These are phyloP conservation scores for Actenoides lindsayi DNA, from an alignment of 2,113 vertebrate genomes.

Conservation along the genomic window DNA sequence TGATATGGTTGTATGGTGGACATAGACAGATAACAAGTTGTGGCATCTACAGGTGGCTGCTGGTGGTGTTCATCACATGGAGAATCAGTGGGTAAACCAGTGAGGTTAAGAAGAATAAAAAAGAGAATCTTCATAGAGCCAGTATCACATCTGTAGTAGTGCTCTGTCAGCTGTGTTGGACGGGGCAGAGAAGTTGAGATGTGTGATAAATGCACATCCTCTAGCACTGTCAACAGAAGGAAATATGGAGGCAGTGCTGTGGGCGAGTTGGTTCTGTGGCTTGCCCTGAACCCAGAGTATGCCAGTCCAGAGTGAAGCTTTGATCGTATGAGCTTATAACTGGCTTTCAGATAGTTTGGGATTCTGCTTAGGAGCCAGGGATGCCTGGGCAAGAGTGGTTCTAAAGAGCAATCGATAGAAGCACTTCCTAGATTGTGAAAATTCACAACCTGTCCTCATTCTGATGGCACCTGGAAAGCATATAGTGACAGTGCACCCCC, in stretches of 20 bases:
- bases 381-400: not conserved
- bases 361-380: not conserved
- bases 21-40: not conserved
- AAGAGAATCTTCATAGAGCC: not conserved
- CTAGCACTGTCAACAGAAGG: not conserved
- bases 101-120: not conserved
- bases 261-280: not conserved
- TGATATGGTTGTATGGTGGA: not conserved
- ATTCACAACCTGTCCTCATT: not conserved
- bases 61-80: not conserved
- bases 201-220: not conserved
- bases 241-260: not conserved
- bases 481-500: not conserved
- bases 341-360: not conserved
- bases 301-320: not conserved
- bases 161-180: not conserved
- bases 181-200: not conserved
- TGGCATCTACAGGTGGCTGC: not conserved
- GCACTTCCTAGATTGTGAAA: not conserved
- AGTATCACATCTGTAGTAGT: not conserved
- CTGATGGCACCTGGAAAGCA: not conserved
- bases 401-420: not conserved
- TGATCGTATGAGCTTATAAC: not conserved
- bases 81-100: not conserved
- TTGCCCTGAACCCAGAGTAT: not conserved